Evolutionary conservation across 2,113 vertebrate species (phyloP).

Genomic region (Heloderma charlesbogerti): DNA sequence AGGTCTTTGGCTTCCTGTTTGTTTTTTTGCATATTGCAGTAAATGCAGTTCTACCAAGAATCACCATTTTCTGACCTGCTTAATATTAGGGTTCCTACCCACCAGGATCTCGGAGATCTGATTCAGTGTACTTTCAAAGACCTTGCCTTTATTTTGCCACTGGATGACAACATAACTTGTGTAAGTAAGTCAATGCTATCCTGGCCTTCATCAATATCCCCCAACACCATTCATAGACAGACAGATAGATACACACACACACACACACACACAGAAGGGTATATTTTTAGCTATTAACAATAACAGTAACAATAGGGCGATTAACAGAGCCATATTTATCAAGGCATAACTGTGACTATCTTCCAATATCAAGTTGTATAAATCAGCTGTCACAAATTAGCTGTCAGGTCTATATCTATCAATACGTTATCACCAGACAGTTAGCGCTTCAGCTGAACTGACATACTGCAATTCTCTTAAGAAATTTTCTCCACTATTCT

Average conservation of each 20-base stretch:
- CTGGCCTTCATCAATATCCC: background rate
- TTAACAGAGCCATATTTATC: background rate
- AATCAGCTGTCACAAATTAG: background rate
- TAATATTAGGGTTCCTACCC: background rate
- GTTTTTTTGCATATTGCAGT: background rate
- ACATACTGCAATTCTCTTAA: background rate
- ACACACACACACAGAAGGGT: no score
- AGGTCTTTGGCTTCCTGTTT: background rate
- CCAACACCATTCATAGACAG: background rate
- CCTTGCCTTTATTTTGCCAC: background rate
- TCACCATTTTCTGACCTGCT: background rate
- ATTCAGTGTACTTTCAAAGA: background rate
- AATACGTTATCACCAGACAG: background rate
- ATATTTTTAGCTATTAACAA: background rate
- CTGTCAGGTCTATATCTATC: background rate
- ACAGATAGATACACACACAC: no score
- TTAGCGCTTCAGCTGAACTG: background rate
- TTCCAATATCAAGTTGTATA: background rate
- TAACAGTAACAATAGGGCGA: background rate
- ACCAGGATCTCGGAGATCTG: background rate
- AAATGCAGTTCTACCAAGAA: background rate
- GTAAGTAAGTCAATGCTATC: background rate
- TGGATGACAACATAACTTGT: background rate
- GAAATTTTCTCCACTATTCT: background rate
- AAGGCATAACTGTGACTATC: background rate